phyloP scores from a whole-genome alignment of 2,888 invertebrate species.

The Tetropium fuscum region DNA sequence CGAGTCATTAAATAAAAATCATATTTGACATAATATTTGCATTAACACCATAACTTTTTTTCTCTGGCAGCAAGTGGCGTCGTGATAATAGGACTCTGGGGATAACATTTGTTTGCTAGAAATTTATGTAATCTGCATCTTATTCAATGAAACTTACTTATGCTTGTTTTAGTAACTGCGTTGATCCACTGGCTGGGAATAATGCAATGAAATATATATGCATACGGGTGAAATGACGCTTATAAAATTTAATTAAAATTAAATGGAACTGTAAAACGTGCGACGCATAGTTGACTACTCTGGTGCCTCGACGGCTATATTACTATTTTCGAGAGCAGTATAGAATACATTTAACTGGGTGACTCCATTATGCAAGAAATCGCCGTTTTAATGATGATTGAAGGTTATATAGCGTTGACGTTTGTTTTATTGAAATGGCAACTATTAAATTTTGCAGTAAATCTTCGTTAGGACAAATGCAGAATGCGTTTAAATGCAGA shows the following conservation, averaged over 20 bases:
- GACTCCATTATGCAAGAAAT: no score
- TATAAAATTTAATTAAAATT: conserved; percentile 31
- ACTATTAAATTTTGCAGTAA: no score
- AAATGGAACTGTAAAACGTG: conserved; percentile 23
- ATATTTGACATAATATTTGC: no score
- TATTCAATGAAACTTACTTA: conserved; percentile 15
- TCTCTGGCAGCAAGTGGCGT: no score
- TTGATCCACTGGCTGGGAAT: conserved; percentile 5
- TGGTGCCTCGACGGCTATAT: background rate
- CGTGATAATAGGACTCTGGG: background rate
- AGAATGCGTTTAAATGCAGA: no score
- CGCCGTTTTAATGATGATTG: no score
- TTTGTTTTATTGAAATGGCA: no score
- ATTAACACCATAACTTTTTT: no score
- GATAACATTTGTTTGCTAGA: conserved; percentile 1
- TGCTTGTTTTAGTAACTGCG: no score
- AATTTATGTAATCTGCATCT: background rate
- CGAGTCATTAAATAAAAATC: no score
- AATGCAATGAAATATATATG: conserved; percentile 19
- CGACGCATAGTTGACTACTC: conserved; percentile 10
- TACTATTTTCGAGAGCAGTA: conserved; percentile 10
- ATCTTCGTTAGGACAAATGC: no score
- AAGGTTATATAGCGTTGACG: no score
- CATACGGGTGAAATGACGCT: conserved; percentile 25
- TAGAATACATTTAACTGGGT: conserved; percentile 8